Conservation (phyloP, 2,888 invertebrate species). For the Tanypteryx hageni region DNA sequence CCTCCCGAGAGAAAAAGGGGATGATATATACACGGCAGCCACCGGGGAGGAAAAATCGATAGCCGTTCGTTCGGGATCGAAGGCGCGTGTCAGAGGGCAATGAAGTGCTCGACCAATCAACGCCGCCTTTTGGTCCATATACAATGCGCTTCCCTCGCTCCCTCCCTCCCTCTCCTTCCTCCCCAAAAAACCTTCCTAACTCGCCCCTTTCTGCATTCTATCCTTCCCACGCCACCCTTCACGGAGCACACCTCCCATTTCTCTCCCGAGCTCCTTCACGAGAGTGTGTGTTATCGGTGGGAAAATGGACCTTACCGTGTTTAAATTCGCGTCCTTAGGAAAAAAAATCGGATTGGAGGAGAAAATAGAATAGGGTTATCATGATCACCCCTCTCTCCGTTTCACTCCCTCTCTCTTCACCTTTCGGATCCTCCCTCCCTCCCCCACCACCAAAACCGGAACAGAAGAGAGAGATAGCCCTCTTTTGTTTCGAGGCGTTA, state of each 20-base stretch:
- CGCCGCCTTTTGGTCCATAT: slow-evolving; percentile 51
- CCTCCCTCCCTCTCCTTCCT: background rate
- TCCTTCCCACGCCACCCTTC: too few species aligned
- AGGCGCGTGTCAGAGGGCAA: slow-evolving; percentile 57
- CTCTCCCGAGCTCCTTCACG: background rate
- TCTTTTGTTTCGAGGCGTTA: background rate
- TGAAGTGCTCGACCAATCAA: slow-evolving; percentile 58
- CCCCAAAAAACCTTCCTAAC: background rate
- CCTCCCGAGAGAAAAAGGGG: background rate
- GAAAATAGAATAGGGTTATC: too few species aligned
- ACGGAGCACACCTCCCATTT: too few species aligned
- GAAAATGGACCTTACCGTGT: background rate
- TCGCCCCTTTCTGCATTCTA: background rate
- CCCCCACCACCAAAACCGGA: background rate
- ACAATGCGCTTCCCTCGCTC: background rate
- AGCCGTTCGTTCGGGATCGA: slow-evolving; percentile 49
- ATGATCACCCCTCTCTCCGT: too few species aligned
- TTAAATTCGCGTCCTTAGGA: background rate
- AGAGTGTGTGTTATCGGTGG: background rate
- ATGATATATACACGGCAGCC: background rate
- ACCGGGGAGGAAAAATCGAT: slow-evolving; percentile 39
- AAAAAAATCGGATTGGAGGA: too few species aligned
- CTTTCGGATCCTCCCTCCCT: too few species aligned
- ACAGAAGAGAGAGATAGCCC: background rate
- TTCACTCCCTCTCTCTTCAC: too few species aligned